Evolutionary conservation across 2,113 vertebrate species (phyloP).

Genomic region (cattle (Bos taurus)): DNA sequence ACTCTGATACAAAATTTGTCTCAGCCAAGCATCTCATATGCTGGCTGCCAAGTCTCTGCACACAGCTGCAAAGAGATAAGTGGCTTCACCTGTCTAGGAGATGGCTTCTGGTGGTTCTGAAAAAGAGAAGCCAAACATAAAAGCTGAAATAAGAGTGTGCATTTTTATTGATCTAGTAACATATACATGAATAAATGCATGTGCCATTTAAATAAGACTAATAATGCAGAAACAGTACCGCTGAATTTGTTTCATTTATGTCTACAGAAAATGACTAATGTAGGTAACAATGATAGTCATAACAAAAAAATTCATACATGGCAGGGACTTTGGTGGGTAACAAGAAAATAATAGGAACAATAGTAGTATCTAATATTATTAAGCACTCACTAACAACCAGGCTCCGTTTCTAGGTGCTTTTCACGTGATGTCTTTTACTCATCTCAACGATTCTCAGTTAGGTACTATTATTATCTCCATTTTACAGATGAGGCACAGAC

Average conservation of each 20-base stretch:
- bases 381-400: not conserved
- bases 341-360: not conserved
- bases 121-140: slow-evolving; percentile 36
- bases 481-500: not conserved
- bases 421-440: not conserved
- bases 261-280: not conserved
- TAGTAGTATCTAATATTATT: not conserved
- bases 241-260: not conserved
- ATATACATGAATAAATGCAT: not conserved
- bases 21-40: not conserved
- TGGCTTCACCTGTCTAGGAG: slow-evolving; percentile 24
- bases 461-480: not conserved
- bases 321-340: not conserved
- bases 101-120: slow-evolving; percentile 14
- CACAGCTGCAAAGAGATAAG: slow-evolving; percentile 37
- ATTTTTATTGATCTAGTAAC: not conserved
- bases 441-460: not conserved
- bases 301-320: not conserved
- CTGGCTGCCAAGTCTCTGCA: not conserved
- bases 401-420: not conserved
- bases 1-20: not conserved
- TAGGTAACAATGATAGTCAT: not conserved
- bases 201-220: not conserved
- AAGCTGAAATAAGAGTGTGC: slow-evolving; percentile 23
- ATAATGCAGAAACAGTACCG: not conserved